Base-by-base conservation (phyloP, 2,888 invertebrate species). In the Conistra vaccinii region DNA sequence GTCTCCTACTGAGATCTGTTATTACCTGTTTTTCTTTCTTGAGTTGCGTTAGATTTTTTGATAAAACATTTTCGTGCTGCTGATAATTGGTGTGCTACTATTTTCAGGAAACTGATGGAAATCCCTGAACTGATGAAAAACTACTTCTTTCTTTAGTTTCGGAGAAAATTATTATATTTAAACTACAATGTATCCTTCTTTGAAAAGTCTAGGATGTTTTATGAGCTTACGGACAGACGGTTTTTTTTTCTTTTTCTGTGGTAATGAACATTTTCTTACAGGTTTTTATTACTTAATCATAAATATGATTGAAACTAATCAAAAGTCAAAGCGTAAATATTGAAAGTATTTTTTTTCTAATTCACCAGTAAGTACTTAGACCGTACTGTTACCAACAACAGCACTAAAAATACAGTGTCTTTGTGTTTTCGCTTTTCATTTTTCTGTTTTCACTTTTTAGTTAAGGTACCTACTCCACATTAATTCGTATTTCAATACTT, bases 301-400 rank as follows among this genome's bases (percentile, higher is more conserved):
- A 5, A 45, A 5, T 45, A 5, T 14, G 14, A 14, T 42, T 39
- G 9, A 39, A 14, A 5, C 14, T 42, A 42, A 42, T 42, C 14
- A 5, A 42, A 42, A 42, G 42, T 42, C 20, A 20, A 48, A 48
- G 20, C 2, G 20, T 7, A 20, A 48, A 20, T 48, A 48, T 20
- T 48, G 20, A 10, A 10, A 10, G 42, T 42, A 42, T 12, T 9
- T 7, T 26, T 35, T 42, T 63, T 26, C 3, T 42, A 26, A 26
- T 48, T 48, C n/a, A 39, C 1, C 5, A 51, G 17, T 74, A 63
- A 20, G 1, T 26, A 39, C 10, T 39, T 39, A 35, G 17, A n/a
- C n/a, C n/a, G 17, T 73, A 63, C 62, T 42, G 26, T 68, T 45
- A 42, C 62, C 55, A 55, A 58, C 63, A 73, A 39, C 57, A 68